phyloP scores from a whole-genome alignment of 1,140 invertebrate genomes.

The Leucophenga varia region DNA sequence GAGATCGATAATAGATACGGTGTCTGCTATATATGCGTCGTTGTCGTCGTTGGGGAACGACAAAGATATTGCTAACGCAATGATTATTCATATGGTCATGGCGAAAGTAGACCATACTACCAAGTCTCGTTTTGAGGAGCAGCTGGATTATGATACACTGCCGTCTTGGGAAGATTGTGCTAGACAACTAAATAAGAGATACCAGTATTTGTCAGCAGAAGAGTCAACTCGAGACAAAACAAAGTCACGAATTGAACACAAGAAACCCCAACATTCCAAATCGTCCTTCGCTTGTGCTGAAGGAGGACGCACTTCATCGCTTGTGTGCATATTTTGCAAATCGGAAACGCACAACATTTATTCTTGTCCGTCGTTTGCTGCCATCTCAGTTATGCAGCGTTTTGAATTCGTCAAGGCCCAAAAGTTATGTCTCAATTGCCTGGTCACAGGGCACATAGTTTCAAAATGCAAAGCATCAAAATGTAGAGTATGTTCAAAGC shows the following conservation, averaged over 20 bases:
- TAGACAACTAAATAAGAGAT: slow-evolving; percentile 2
- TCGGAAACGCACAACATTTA: not conserved
- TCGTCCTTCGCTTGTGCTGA: not conserved
- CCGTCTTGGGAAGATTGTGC: slow-evolving; percentile 7
- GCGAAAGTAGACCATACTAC: not conserved
- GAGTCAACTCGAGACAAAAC: slow-evolving; percentile 1
- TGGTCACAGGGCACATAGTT: slow-evolving; percentile 5
- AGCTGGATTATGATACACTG: slow-evolving; percentile 10
- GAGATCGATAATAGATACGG: slow-evolving; percentile 2
- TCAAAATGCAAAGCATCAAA: no score
- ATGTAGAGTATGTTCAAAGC: slow-evolving; percentile 1
- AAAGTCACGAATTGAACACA: not conserved
- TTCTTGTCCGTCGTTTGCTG: not conserved
- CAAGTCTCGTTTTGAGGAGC: slow-evolving; percentile 1
- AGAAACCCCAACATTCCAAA: slow-evolving; percentile 1
- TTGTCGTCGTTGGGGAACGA: not conserved
- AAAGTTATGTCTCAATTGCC: slow-evolving; percentile 8
- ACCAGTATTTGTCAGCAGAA: slow-evolving; percentile 9
- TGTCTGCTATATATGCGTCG: not conserved
- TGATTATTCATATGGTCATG: slow-evolving; percentile 5
- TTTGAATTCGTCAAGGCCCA: no score
- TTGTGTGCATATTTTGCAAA: slow-evolving; percentile 1
- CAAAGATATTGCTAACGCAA: slow-evolving; percentile 4
- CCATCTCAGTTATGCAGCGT: no score
- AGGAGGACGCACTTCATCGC: not conserved